These are phyloP conservation scores for Pandemis heparana DNA, from an alignment of 2,888 invertebrate genomes.

Conservation along the genomic window DNA sequence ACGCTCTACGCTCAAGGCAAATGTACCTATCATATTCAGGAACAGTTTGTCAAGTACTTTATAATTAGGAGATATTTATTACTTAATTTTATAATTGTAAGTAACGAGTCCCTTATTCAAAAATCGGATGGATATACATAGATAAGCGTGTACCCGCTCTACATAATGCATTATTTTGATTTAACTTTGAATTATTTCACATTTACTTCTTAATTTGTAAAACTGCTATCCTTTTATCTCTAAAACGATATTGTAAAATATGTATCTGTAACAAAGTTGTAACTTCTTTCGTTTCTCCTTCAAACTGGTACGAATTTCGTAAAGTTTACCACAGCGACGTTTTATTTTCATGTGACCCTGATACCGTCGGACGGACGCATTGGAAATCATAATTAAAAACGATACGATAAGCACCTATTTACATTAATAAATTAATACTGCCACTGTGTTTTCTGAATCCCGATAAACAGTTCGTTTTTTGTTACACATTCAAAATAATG, in stretches of 20 bases:
- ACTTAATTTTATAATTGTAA: no score
- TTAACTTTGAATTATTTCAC: not conserved
- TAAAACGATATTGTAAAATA: no score
- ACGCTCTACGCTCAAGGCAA: no score
- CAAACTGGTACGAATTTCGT: conserved; percentile 40
- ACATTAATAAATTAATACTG: conserved; percentile 25
- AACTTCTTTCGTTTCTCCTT: conserved; percentile 32
- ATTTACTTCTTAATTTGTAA: not conserved
- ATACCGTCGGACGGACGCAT: conserved; percentile 41
- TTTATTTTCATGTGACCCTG: conserved; percentile 43
- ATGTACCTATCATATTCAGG: no score
- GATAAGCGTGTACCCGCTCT: no score
- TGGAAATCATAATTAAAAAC: conserved; percentile 45
- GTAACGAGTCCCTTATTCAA: no score
- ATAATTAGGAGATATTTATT: no score
- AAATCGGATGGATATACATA: no score
- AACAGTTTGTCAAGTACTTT: no score
- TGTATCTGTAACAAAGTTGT: not conserved
- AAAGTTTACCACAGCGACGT: conserved; percentile 41
- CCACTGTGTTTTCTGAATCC: conserved; percentile 21
- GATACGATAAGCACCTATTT: conserved; percentile 38
- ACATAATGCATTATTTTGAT: no score
- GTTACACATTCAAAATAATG: not conserved
- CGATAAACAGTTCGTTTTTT: conserved; percentile 9
- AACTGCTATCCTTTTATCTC: no score